These are phyloP conservation scores for Priocnemis perturbator DNA, from an alignment of 2,888 invertebrate genomes.

Conservation along the genomic window DNA sequence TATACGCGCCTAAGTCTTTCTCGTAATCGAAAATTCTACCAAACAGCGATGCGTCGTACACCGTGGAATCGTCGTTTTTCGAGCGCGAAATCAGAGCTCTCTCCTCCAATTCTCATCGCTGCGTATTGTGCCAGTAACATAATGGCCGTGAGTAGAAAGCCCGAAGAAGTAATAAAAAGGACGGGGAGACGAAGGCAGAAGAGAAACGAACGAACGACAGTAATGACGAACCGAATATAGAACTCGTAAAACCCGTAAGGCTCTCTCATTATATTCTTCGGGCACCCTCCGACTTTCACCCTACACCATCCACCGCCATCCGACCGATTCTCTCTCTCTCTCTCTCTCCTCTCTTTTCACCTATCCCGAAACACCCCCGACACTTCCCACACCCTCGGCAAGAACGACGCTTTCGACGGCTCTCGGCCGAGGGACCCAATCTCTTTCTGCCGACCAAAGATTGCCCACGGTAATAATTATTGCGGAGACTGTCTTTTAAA, in stretches of 20 bases:
- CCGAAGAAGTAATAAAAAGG: conserved; percentile 15
- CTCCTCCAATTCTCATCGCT: conserved; percentile 38
- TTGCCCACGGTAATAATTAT: conserved; percentile 67
- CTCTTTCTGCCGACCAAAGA: conserved; percentile 60
- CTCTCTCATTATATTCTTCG: conserved; percentile 61
- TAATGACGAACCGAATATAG: conserved; percentile 59
- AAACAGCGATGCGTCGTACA: too few species aligned
- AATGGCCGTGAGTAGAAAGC: conserved; percentile 45
- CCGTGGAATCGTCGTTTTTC: too few species aligned
- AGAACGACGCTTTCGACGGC: conserved; percentile 33
- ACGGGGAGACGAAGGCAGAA: conserved; percentile 26
- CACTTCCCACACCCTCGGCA: conserved; percentile 7
- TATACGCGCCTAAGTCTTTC: too few species aligned
- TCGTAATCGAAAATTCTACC: too few species aligned
- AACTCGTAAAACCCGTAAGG: conserved; percentile 48
- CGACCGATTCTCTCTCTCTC: conserved; percentile 23
- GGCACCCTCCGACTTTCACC: conserved; percentile 9
- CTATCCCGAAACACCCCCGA: background rate
- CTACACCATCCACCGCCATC: conserved; percentile 6
- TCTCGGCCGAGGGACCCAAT: conserved; percentile 49
- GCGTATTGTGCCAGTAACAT: conserved; percentile 48
- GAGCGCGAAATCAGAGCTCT: conserved; percentile 34
- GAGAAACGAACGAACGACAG: conserved; percentile 50
- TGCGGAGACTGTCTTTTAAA: conserved; percentile 58
- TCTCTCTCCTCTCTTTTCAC: background rate